These are phyloP conservation scores for Aphodius sticticus DNA, from an alignment of 2,888 invertebrate genomes.

Conservation along the genomic window DNA sequence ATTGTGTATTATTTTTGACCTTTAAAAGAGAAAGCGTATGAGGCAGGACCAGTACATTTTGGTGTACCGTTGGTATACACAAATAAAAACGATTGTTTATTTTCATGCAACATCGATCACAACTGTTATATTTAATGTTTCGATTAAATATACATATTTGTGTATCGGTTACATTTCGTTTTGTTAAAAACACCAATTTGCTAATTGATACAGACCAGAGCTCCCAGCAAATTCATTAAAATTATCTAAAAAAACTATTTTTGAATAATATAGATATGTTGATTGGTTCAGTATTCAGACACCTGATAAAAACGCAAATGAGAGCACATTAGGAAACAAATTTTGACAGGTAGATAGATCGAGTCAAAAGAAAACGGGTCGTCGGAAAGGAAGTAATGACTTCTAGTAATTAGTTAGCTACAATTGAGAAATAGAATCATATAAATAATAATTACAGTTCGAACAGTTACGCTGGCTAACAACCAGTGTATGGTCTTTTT, in stretches of 20 bases:
- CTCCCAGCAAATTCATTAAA: too few relatives aligned
- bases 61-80: neutral
- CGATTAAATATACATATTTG: too few relatives aligned
- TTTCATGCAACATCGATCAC: too few relatives aligned
- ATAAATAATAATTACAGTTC: neutral
- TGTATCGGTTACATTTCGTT: too few relatives aligned
- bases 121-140: too few relatives aligned
- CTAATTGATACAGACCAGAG: too few relatives aligned
- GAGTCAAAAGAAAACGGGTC: neutral
- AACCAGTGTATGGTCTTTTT: neutral
- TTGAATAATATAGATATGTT: neutral
- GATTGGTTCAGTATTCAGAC: neutral
- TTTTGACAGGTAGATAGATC: neutral
- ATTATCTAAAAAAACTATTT: too few relatives aligned
- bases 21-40: slow-evolving; percentile 33
- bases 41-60: neutral
- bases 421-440: neutral
- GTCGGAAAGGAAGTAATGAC: neutral
- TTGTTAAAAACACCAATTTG: too few relatives aligned
- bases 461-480: neutral
- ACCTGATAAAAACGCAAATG: neutral
- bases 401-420: neutral
- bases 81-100: too few relatives aligned
- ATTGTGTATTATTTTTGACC: slow-evolving; percentile 36
- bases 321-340: neutral